Evolutionary conservation across 30 jellyfish, hydroid and myxozoan species (phyloP).

Genomic region (Turritopsis rubra): DNA sequence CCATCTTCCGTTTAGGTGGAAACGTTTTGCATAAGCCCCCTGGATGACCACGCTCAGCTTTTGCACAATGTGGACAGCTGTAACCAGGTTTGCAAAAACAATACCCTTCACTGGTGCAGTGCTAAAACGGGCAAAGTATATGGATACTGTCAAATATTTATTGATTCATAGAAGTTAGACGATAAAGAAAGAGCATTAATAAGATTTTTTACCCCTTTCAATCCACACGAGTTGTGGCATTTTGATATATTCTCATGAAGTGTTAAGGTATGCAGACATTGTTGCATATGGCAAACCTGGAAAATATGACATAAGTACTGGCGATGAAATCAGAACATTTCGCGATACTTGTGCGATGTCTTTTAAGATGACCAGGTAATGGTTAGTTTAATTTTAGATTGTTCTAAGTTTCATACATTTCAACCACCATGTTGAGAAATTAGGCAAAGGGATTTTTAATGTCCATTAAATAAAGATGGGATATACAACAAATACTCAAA

Average conservation of each 20-base stretch:
- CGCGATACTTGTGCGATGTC: neutral
- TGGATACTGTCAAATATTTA: neutral
- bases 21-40: neutral
- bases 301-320: no score
- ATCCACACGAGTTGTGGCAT: neutral
- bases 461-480: no score
- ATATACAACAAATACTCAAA: no score
- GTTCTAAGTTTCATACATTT: no score
- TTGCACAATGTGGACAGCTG: neutral
- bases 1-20: neutral
- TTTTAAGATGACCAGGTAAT: neutral
- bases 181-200: neutral
- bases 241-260: neutral
- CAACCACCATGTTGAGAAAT: no score
- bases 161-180: neutral
- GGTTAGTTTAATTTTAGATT: no score
- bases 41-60: neutral
- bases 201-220: neutral
- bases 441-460: no score
- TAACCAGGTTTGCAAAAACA: neutral
- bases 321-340: no score
- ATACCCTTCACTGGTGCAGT: neutral
- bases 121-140: neutral
- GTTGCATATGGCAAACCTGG: neutral
- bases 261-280: neutral